Evolutionary conservation across 2,888 invertebrate genomes (phyloP), one percentile per base, ranked within the genome.

Genomic region (Hybos culiciformis): DNA sequence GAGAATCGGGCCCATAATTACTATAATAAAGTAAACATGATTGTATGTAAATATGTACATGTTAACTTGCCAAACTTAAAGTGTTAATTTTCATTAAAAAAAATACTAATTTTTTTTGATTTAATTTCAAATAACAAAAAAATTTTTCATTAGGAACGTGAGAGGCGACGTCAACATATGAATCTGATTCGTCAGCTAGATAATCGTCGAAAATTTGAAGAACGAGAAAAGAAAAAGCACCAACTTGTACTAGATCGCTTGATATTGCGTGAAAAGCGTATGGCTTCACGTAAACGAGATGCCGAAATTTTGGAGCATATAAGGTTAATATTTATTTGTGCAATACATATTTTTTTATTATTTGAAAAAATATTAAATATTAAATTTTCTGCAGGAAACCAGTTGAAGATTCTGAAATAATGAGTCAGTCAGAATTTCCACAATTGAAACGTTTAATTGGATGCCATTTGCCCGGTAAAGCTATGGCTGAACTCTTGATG

Each of bases 401-500:
- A 0, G 81, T 85, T 54, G 94, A 94, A 65, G 94, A 94, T 62
- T 81, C 92, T 56, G 83, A 90, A 52, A 68, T 94, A 14, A 73
- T 77, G 40, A 83, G 84, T 56, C 81, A 81, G 56, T 75, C 78
- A 57, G 68, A 75, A 0, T 66, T 87, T 48, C 86, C 86, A 1
- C 70, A 75, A 4, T 69, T 86, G 42, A 77, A 80, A 43, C 72
- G 92, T 51, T 78, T 96, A 52, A 78, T 83, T 0, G 86, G 86
- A 2, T 70, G 88, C 43, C 78, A 79, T 57, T 68, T 97, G 41
- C 74, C 85, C 1, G 92, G 91, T 0, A 80, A 85, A 59, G 92
- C 93, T 1, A 88, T 93, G 70, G 84, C 88, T 1, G 88, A 96
- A 65, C 72, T 86, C 34, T 70, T 97, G 18, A 94, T 96, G 83